Evolutionary conservation across 2,797 vertebrate species (phyloP), one percentile per base, ranked within the genome.

Genomic region (Okamejei kenojei): DNA sequence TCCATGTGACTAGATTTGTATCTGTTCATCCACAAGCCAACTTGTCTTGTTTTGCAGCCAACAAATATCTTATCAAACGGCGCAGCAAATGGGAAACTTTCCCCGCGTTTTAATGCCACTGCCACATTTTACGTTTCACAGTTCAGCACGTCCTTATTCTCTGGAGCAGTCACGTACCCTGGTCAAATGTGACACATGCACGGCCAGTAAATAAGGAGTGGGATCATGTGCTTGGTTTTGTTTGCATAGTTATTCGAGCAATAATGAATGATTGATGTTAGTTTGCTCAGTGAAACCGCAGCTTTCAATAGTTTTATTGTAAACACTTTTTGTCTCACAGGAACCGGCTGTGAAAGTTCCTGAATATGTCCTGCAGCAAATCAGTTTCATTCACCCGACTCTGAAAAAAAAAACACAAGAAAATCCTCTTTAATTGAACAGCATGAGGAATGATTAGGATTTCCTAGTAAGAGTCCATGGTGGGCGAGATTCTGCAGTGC

Each of bases 21-120:
- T 11, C 58, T 61, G n/a, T 17, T 61, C 81, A n/a, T 29, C 58
- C 13, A 63, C 13, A 7, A n/a, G 58, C 7, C 35, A 23, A 4
- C 7, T 26, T 54, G 45, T 45, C 3, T 54, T 38, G 13, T 80
- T 23, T 63, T 86, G 82, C 58, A 86, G 61, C 29, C 0, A 86
- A 86, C 82, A 86, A 63, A 17, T 86, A 82, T 45, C 80, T 82
- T 82, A n/a, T 84, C 81, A 84, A 84, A 84, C 29, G 0, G 21
- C 54, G 45, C 38, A 54, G 23, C 80, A 81, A 81, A 81, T 32
- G 10, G 32, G 2, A 86, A n/a, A n/a, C 54, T 15, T 3, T 58
- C 21, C 81, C 54, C 45, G 19, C 45, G 17, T 45, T 63, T 63
- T n/a, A 63, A 63, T 63, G 82, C 19, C 29, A 63, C 58, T 86